Evolutionary conservation across 1,140 invertebrate genomes (phyloP).

Genomic region (Steinernema khuongi): DNA sequence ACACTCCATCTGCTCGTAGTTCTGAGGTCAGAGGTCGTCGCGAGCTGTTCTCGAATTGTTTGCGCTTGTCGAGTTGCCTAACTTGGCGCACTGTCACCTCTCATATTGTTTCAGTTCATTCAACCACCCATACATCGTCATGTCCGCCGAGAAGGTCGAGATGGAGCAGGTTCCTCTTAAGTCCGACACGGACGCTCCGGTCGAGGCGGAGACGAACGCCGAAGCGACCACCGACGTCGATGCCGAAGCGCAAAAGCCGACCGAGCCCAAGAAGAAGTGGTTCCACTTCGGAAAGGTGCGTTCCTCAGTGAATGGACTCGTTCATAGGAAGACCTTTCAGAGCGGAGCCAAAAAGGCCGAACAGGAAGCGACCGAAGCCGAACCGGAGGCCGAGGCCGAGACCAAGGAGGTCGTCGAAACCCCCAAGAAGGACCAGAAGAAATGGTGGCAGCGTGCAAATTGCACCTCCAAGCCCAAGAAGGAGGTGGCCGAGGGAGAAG

Average conservation of each 20-base stretch:
- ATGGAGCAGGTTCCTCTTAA: conserved; percentile 36
- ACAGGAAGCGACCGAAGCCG: background rate
- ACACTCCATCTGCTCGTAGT: conserved; percentile 2
- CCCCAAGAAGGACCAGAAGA: background rate
- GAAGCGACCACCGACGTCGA: background rate
- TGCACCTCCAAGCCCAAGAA: background rate
- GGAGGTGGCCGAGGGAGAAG: background rate
- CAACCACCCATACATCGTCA: background rate
- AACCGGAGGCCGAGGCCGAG: conserved; percentile 21
- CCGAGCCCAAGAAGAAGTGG: conserved; percentile 29
- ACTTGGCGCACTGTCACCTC: background rate
- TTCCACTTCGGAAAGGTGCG: conserved; percentile 13
- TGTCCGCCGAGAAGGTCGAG: conserved; percentile 31
- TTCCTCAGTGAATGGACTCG: background rate
- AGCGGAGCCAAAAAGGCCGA: conserved; percentile 8
- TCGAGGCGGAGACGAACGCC: background rate
- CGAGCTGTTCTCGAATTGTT: background rate
- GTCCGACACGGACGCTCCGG: conserved; percentile 38
- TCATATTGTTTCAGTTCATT: background rate
- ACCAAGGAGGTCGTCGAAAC: background rate
- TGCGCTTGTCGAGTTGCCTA: background rate
- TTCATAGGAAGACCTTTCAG: background rate
- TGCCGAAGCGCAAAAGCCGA: conserved; percentile 18
- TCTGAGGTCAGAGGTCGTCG: conserved; percentile 12
- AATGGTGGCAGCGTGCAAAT: background rate